Evolutionary conservation across 2,113 vertebrate genomes (phyloP).

Genomic region (Callipepla squamata): DNA sequence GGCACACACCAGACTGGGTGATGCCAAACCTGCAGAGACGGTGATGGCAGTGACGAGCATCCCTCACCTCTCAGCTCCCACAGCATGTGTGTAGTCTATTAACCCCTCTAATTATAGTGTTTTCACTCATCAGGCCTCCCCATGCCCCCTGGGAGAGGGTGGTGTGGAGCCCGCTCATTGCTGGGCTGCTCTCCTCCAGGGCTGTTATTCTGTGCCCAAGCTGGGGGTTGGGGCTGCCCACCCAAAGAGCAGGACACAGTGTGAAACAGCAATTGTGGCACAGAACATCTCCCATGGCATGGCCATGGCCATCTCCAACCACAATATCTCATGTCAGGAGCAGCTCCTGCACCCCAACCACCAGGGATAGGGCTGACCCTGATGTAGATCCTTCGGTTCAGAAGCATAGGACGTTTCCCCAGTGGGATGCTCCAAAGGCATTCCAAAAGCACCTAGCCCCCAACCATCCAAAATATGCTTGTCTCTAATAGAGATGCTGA

Average conservation of each 20-base stretch:
- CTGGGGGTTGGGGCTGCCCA: neutral
- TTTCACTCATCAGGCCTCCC: neutral
- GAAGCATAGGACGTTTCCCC: neutral
- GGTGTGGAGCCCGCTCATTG: neutral
- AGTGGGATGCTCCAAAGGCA: neutral
- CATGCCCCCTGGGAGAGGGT: neutral
- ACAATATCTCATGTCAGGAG: neutral
- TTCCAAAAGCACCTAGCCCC: neutral
- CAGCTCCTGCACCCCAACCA: neutral
- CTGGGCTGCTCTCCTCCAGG: neutral
- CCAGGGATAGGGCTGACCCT: neutral
- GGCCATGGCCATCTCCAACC: neutral
- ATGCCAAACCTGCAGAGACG: neutral
- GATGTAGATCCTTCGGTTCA: neutral
- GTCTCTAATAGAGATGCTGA: neutral
- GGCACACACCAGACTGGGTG: neutral
- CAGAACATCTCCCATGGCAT: neutral
- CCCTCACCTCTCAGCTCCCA: neutral
- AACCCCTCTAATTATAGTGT: slow-evolving; percentile 12
- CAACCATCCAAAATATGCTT: neutral
- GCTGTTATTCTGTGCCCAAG: neutral
- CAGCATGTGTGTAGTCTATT: neutral
- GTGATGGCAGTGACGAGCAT: neutral
- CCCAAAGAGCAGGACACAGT: neutral
- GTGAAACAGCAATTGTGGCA: neutral